Evolutionary conservation across 2,888 invertebrate genomes (phyloP).

Genomic region (Pardosa pseudoannulata): DNA sequence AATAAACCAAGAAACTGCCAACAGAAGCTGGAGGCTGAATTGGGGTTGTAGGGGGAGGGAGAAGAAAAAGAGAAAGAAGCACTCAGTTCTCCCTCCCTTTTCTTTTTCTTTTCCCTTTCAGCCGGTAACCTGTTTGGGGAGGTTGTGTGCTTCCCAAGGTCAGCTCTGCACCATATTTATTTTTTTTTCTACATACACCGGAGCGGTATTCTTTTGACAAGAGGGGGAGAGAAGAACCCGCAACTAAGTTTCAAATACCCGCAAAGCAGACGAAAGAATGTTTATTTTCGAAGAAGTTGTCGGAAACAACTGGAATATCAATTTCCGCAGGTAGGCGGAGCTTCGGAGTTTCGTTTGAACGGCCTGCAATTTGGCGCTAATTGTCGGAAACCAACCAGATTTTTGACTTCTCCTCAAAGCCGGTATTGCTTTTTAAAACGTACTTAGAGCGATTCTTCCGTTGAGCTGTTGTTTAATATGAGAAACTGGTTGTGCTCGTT

Average conservation of each 20-base stretch:
- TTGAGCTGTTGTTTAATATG: too few relatives aligned
- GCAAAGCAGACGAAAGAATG: neutral
- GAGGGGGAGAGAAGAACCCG: neutral
- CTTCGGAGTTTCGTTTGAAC: too few relatives aligned
- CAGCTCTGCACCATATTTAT: neutral
- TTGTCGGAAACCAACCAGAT: too few relatives aligned
- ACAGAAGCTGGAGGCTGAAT: neutral
- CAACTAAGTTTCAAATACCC: neutral
- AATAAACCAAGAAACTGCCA: neutral
- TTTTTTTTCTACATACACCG: too few relatives aligned
- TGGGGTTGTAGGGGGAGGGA: too few relatives aligned
- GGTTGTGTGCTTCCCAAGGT: neutral
- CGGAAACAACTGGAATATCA: neutral
- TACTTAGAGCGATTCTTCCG: too few relatives aligned
- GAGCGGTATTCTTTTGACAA: conserved; percentile 8
- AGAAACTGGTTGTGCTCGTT: too few relatives aligned
- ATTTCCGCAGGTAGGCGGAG: neutral
- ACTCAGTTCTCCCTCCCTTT: too few relatives aligned
- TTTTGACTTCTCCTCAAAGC: too few relatives aligned
- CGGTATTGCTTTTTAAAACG: too few relatives aligned
- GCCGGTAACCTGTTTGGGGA: conserved; percentile 2
- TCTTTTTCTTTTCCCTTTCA: neutral
- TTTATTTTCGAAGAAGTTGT: neutral
- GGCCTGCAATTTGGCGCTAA: too few relatives aligned
- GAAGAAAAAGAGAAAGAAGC: neutral